phyloP scores from a whole-genome alignment of 2,888 invertebrate genomes.

The Andrena marginata region DNA sequence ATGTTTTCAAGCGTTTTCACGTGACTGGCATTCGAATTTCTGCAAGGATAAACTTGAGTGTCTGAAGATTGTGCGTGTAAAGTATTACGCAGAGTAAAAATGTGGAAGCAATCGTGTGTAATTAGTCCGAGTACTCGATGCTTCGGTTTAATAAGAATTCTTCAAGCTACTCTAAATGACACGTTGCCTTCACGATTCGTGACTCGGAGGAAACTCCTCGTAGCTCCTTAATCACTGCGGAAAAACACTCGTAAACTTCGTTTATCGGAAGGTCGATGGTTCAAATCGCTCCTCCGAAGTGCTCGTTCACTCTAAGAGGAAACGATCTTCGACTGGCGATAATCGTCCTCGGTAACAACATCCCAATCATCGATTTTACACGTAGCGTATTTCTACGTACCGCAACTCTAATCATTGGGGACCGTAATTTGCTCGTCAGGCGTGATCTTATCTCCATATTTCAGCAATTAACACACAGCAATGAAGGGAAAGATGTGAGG shows the following conservation, averaged over 20 bases:
- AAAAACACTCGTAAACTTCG: background rate
- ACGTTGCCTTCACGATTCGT: background rate
- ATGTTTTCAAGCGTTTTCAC: no score
- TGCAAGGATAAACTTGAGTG: no score
- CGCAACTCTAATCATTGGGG: background rate
- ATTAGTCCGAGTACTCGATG: no score
- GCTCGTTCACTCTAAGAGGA: background rate
- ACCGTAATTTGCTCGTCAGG: background rate
- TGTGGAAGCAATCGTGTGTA: no score
- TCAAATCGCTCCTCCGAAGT: background rate
- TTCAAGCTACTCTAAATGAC: no score
- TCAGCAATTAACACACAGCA: background rate
- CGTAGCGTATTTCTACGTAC: background rate
- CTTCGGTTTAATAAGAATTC: no score
- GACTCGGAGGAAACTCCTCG: background rate
- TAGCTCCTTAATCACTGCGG: background rate
- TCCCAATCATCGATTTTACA: background rate
- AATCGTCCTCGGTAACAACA: background rate
- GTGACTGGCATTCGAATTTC: no score
- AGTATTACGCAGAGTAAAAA: no score
- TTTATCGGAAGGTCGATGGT: background rate
- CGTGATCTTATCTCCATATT: slow-evolving; percentile 3
- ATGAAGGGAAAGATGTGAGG: background rate
- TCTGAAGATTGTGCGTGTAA: no score
- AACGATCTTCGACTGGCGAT: background rate